A percentile compares a stretch with the other conserved stretches of the same genome.
phyloP scores from a whole-genome alignment of 2,888 invertebrate genomes.

The Chymomyza fuscimana region DNA sequence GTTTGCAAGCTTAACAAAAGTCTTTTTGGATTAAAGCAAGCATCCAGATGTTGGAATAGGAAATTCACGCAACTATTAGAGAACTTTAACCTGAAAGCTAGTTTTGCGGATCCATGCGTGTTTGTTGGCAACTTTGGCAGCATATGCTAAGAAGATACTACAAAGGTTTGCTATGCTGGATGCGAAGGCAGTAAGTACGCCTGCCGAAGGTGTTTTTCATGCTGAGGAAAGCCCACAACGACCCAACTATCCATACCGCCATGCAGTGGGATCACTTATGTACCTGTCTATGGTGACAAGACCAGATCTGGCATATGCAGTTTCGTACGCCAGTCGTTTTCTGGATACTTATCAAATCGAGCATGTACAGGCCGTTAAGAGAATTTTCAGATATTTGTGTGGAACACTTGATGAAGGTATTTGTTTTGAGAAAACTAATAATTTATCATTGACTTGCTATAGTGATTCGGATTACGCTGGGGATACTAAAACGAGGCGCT shows the following conservation, averaged over 20 bases:
- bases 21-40: no score
- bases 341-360: not conserved
- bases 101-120: slow-evolving; percentile 65
- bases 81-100: no score
- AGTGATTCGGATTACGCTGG: no score
- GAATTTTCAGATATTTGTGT: no score
- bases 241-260: slow-evolving; percentile 22
- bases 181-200: slow-evolving; percentile 28
- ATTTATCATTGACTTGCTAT: no score
- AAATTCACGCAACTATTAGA: no score
- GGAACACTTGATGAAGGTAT: no score
- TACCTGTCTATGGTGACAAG: slow-evolving; percentile 24
- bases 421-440: no score
- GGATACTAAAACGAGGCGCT: not conserved
- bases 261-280: slow-evolving; percentile 36
- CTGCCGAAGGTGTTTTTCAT: slow-evolving; percentile 19
- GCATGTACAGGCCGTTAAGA: slow-evolving; percentile 14
- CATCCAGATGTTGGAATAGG: no score
- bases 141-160: slow-evolving; percentile 27
- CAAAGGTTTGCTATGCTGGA: slow-evolving; percentile 24
- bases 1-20: no score
- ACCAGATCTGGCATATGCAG: slow-evolving; percentile 24
- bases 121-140: slow-evolving; percentile 34
- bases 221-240: slow-evolving; percentile 4
- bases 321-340: slow-evolving; percentile 12